phyloP scores from a whole-genome alignment of 35 echinoderm and acorn worm species.

The Stichopus chloronotus region DNA sequence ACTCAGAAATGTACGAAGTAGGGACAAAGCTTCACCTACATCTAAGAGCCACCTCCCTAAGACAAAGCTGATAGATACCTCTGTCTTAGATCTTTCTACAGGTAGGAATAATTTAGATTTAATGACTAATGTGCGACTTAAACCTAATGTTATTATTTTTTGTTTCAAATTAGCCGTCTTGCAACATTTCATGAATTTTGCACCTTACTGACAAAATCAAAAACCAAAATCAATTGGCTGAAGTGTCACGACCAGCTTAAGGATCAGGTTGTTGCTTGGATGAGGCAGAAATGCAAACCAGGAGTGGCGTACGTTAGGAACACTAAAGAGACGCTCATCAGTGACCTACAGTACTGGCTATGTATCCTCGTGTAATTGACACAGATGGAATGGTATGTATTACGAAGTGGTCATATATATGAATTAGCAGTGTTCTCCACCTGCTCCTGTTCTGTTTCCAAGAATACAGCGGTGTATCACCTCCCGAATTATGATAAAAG shows the following conservation, averaged over 20 bases:
- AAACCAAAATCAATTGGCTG: not conserved
- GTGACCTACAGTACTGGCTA: not conserved
- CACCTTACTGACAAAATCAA: not conserved
- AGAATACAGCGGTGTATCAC: not conserved
- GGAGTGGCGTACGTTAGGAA: not conserved
- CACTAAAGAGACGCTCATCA: not conserved
- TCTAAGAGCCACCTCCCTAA: not conserved
- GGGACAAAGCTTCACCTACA: constrained; percentile 21
- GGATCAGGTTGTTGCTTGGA: constrained; percentile 9
- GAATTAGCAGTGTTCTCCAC: constrained; percentile 22
- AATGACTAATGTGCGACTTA: constrained; percentile 1
- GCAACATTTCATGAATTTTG: not conserved
- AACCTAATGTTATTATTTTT: not conserved
- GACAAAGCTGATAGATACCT: not conserved
- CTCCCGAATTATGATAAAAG: constrained; percentile 1
- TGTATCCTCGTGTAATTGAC: constrained; percentile 10
- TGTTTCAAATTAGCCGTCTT: not conserved
- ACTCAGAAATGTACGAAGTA: constrained; percentile 1
- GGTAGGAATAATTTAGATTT: constrained; percentile 8
- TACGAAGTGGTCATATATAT: not conserved
- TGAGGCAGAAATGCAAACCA: not conserved
- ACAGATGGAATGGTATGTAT: constrained; percentile 19
- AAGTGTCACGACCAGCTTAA: not conserved
- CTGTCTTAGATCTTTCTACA: constrained; percentile 13
- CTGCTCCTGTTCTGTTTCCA: constrained; percentile 18